Base-by-base conservation (phyloP, 2,113 vertebrate species). In the Paramormyrops kingsleyae region DNA sequence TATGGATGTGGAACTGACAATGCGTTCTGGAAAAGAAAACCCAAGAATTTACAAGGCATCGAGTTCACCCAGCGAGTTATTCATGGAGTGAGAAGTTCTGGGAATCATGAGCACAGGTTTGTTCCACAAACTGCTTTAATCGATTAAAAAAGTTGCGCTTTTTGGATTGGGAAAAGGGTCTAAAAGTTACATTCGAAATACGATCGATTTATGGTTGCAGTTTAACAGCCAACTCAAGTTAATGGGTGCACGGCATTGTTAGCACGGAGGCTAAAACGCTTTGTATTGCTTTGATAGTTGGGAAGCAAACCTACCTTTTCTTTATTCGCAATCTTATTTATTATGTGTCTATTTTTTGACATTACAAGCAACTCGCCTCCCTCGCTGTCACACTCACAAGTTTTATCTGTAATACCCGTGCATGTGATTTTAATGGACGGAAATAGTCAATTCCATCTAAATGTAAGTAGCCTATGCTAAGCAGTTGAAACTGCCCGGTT, bases 51-150 rank as follows among this genome's bases (percentile, higher is more conserved):
- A 83, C 31, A 21, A 5, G 49, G 70, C 47, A 62, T 17, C 87
- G 91, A 90, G 91, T 92, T 94, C 93, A 95, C 94, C 95, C 95
- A 94, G 93, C 89, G 62, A 90, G 91, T 91, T 92, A 93, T 95
- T 94, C 95, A 96, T 96, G 95, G 96, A 95, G 93, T 95, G 94
- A 93, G 91, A 93, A 95, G 94, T 94, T 89, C 42, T 92, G 90
- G 93, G 95, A 96, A 95, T 95, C 96, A 96, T 96, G 96, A 96
- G 95, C 95, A 91, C 96, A 96, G 96, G 96, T 96, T 96, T 93
- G 96, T 95, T 12, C 21, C 17, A 42, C 35, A 44, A 52, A 47
- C 4, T 50, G 17, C 13, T 50, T 87, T 31, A 53, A 10, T 52
- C 74, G 5, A 39, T n/a, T 52, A 1, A 5, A 87, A 56, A 87